Percentiles rank a stretch among this genome's conserved stretches.
Conservation (phyloP, 2,113 vertebrate genomes). For the Halcyon malimbica region DNA sequence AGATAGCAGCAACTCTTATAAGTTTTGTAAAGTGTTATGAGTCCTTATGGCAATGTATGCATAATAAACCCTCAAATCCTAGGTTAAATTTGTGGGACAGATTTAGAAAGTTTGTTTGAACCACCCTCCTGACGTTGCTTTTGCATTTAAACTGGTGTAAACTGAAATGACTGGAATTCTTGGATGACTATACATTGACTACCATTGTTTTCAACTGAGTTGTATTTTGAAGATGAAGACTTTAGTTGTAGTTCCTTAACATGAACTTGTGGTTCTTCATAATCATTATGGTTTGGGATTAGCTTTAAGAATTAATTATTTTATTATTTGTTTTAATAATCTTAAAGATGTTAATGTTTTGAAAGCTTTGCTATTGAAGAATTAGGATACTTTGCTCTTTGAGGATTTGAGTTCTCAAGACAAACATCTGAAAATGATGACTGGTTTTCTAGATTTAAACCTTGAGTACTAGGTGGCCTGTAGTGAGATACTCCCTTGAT, state of each 20-base stretch:
- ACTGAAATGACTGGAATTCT: neutral
- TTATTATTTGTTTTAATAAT: neutral
- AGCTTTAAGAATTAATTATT: neutral
- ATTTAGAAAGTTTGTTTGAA: neutral
- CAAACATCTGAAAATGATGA: neutral
- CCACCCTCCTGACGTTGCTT: neutral
- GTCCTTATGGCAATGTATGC: neutral
- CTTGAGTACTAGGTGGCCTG: neutral
- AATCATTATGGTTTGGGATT: neutral
- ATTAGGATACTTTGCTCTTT: neutral
- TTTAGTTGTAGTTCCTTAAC: neutral
- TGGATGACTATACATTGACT: neutral
- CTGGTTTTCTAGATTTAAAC: neutral
- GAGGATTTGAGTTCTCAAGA: neutral
- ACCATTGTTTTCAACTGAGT: neutral
- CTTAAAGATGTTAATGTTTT: neutral
- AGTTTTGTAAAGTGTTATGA: neutral
- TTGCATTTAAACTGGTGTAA: neutral
- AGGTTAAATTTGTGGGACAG: neutral
- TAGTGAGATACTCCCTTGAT: neutral
- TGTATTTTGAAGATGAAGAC: neutral
- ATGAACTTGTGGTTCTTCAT: neutral
- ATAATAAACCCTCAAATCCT: neutral
- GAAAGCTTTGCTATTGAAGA: neutral
- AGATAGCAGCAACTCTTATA: neutral